Evolutionary conservation across 2,888 invertebrate genomes (phyloP).

Genomic region (Phrixothrix hirtus): DNA sequence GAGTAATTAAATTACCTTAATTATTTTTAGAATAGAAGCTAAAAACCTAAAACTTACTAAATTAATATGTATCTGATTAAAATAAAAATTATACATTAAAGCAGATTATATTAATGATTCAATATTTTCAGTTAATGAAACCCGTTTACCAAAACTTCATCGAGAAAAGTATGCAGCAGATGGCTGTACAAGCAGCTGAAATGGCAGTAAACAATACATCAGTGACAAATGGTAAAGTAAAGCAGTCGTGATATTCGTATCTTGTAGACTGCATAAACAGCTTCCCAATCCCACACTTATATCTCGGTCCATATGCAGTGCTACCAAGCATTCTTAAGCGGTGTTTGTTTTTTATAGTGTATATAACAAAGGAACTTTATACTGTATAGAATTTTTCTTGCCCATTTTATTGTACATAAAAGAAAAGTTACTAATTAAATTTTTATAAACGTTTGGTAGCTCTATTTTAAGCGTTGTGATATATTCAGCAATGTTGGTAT

Average conservation of each 20-base stretch:
- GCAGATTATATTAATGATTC: too few relatives aligned
- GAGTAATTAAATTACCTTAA: too few relatives aligned
- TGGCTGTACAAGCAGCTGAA: slow-evolving; percentile 76
- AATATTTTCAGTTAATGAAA: slow-evolving; percentile 77
- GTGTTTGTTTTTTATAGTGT: slow-evolving; percentile 11
- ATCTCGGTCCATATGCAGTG: slow-evolving; percentile 9
- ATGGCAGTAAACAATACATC: slow-evolving; percentile 63
- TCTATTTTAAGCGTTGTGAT: slow-evolving; percentile 32
- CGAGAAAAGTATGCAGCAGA: slow-evolving; percentile 82
- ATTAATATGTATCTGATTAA: too few relatives aligned
- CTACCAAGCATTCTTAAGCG: slow-evolving; percentile 15
- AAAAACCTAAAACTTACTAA: too few relatives aligned
- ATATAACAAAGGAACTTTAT: slow-evolving; percentile 13
- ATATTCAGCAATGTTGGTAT: slow-evolving; percentile 40
- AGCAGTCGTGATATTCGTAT: slow-evolving; percentile 60
- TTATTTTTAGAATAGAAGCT: too few relatives aligned
- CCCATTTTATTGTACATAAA: slow-evolving; percentile 17
- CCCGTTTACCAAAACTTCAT: slow-evolving; percentile 79
- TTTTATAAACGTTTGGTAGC: slow-evolving; percentile 25
- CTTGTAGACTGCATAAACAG: slow-evolving; percentile 33
- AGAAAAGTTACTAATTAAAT: slow-evolving; percentile 9
- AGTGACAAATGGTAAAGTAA: slow-evolving; percentile 38
- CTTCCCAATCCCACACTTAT: slow-evolving; percentile 7
- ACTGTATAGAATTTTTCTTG: slow-evolving; percentile 12
- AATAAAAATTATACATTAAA: too few relatives aligned